Base-by-base conservation (phyloP, 2,888 invertebrate genomes). In the Drosophila antonietae region DNA sequence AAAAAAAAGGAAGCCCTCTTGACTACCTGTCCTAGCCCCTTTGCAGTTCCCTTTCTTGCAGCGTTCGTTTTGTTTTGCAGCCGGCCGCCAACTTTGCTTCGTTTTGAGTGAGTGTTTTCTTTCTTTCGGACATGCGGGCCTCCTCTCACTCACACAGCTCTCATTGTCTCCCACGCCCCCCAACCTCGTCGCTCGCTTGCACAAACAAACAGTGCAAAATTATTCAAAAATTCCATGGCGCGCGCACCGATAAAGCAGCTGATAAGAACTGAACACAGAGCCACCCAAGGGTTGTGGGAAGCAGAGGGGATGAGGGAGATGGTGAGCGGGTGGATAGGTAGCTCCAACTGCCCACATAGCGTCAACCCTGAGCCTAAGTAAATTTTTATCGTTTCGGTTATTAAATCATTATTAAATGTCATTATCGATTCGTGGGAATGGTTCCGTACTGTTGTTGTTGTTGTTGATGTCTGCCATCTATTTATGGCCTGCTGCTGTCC, bases 371-470 rank as follows among this genome's bases (percentile, higher is more conserved):
- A 43, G 56, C 70, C 52, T 68, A 73, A 88, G 65, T 83, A 76
- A 71, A 69, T 63, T 83, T 80, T 77, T 80, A 81, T 83, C 81
- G 81, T 72, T 74, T 46, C 60, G 73, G 46, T 72, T 87, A 81
- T 89, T 83, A 80, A 81, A 80, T 75, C 64, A 77, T 83, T 81
- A 80, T 83, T 75, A 78, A 87, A 89, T 89, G 73, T 76, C 80
- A 84, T 78, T 89, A 86, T 88, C 85, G 89, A 84, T 84, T 86
- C 75, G 89, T 86, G 85, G 80, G 89, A 85, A 89, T 87, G 78
- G 18, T 49, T 8, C 49, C 49, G n/a, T 20, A 35, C 10, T 20
- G 14, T 37, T 37, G 14, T 37, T 53, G 52, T 20, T 52, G 52
- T 52, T 18, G 20, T n/a, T 15, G n/a, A 7, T 20, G 23, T 23